Conservation (phyloP, 2,888 invertebrate genomes). For the Heliothis peltigera region DNA sequence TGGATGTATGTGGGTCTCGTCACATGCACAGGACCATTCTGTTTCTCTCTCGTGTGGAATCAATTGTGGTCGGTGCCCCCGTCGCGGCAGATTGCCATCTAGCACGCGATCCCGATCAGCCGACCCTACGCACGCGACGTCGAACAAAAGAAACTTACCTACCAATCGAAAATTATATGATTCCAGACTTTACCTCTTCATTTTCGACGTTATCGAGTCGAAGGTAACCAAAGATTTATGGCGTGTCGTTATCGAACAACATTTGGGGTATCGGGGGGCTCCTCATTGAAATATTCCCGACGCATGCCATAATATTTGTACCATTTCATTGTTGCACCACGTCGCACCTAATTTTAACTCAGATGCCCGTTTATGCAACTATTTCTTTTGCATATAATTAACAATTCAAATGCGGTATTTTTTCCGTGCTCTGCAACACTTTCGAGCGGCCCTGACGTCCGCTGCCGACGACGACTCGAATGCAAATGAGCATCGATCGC, state of each 20-base stretch:
- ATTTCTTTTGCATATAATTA: constrained; percentile 85
- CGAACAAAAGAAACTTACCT: constrained; percentile 82
- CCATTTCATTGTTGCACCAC: constrained; percentile 75
- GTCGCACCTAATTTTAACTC: constrained; percentile 83
- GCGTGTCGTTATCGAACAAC: constrained; percentile 41
- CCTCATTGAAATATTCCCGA: constrained; percentile 31
- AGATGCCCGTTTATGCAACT: constrained; percentile 83
- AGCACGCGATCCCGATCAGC: constrained; percentile 87
- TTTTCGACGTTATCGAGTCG: constrained; percentile 59
- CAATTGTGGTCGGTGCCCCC: constrained; percentile 85
- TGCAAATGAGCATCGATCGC: constrained; percentile 89
- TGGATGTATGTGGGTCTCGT: constrained; percentile 52
- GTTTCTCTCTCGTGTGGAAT: constrained; percentile 77
- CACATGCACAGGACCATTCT: constrained; percentile 63
- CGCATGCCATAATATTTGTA: constrained; percentile 62
- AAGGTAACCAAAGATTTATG: constrained; percentile 46
- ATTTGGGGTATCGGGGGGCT: constrained; percentile 25
- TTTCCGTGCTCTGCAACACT: constrained; percentile 83
- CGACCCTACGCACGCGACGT: constrained; percentile 83
- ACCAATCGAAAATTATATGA: constrained; percentile 77
- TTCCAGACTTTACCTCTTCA: constrained; percentile 70
- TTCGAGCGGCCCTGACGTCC: constrained; percentile 87
- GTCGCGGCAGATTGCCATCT: constrained; percentile 81
- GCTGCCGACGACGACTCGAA: constrained; percentile 80
- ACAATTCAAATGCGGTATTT: constrained; percentile 87